Base-by-base conservation (phyloP, 2,113 vertebrate species). In the Tenebrosternarchus preto region DNA sequence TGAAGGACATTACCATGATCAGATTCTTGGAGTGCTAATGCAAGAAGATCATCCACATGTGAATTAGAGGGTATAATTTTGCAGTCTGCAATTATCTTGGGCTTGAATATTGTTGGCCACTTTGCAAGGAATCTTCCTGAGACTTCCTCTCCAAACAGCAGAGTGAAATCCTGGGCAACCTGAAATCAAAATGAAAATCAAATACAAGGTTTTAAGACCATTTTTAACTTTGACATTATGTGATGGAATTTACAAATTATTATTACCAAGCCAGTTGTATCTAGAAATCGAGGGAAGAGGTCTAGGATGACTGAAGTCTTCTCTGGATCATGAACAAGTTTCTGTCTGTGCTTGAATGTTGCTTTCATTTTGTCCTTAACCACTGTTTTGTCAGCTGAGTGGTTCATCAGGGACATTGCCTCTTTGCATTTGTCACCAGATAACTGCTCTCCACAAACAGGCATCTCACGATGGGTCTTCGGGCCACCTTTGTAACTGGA, bases 121-220 rank as follows among this genome's bases (percentile, higher is more conserved):
- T 83, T 85, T 3, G 60, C 69, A 50, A 83, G 61, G n/a, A 85
- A 77, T 43, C 63, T 80, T 5, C 81, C 78, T 61, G 74, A 80
- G 19, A 83, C 64, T 24, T 68, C 74, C 36, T 77, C 74, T 56
- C 74, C 78, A 77, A 83, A 85, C 72, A 83, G 33, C 78, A 77
- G 66, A 12, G 61, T 61, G 53, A 85, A 81, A 57, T 81, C 82
- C 46, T 85, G 82, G 29, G 83, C 75, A 78, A 85, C 80, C 84
- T 85, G 31, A 70, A 73, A 43, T 66, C 5, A 16, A 66, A 56
- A 43, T 43, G 39, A 43, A 43, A 43, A 43, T 43, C 39, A 43
- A 43, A 43, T 43, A 43, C 55, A 56, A 56, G 55, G 17, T 56
- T 56, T 56, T 56, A n/a, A 56, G 55, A 19, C 56, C n/a, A 59